A percentile compares a stretch with the other conserved stretches of the same genome.
phyloP scores from a whole-genome alignment of 2,888 invertebrate genomes.

The Nymphalis c-album region DNA sequence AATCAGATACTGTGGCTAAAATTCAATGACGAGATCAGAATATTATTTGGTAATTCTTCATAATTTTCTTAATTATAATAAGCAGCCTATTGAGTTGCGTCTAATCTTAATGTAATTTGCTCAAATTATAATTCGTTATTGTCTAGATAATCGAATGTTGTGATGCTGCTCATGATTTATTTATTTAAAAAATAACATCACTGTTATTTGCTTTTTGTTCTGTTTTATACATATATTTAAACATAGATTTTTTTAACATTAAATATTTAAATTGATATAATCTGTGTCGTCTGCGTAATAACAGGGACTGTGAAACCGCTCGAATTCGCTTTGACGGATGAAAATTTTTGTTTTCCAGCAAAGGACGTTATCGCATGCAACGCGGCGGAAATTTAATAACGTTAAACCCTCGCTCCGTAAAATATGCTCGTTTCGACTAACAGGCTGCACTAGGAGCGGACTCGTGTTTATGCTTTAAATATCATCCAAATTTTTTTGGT shows the following conservation, averaged over 20 bases:
- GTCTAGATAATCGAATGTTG: no score
- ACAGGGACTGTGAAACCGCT: constrained; percentile 7
- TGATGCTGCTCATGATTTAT: no score
- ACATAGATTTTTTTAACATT: neutral
- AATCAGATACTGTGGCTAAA: no score
- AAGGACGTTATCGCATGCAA: constrained; percentile 31
- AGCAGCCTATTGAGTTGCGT: no score
- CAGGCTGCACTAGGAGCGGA: constrained; percentile 22
- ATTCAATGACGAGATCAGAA: no score
- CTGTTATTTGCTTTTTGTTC: no score
- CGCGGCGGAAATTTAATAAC: constrained; percentile 37
- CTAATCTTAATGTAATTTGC: no score
- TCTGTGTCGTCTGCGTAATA: neutral
- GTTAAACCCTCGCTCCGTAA: constrained; percentile 28
- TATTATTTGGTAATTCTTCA: no score
- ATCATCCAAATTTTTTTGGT: constrained; percentile 17
- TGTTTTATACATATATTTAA: neutral
- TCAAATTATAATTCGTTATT: no score
- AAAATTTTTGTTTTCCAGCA: constrained; percentile 28
- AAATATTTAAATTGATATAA: constrained; percentile 2
- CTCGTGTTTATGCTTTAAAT: constrained; percentile 31
- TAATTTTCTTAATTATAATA: no score
- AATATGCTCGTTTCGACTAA: constrained; percentile 28
- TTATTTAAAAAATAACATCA: no score
- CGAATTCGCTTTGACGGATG: constrained; percentile 30